Conservation (phyloP, 2,113 vertebrate species). For the Lipophrys pholis region DNA sequence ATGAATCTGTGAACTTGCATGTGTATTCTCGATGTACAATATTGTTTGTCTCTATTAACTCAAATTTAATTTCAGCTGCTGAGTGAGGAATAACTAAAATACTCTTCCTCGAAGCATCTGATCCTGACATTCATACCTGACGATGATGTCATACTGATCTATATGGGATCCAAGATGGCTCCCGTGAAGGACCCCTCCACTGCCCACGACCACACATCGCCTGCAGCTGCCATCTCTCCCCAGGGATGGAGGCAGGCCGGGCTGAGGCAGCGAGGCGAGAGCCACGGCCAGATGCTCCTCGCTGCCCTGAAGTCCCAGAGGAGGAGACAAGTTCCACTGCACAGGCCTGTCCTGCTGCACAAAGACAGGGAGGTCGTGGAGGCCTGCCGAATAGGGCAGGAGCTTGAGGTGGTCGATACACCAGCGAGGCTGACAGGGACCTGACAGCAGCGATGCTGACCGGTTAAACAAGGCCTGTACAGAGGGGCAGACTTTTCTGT, state of each 20-base stretch:
- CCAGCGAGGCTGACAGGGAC: constrained; percentile 69
- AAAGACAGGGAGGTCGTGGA: constrained; percentile 80
- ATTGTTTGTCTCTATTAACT: not conserved
- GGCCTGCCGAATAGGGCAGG: constrained; percentile 55
- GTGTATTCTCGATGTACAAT: not conserved
- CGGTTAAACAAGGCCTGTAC: constrained; percentile 74
- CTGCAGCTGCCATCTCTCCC: constrained; percentile 64
- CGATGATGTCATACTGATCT: constrained; percentile 83
- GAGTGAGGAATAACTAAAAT: not conserved
- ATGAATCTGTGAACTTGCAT: not conserved
- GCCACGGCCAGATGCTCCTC: constrained; percentile 65
- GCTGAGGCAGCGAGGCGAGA: constrained; percentile 74
- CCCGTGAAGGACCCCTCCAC: constrained; percentile 80
- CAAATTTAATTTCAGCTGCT: not conserved
- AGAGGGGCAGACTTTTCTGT: not conserved
- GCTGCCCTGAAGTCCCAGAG: constrained; percentile 81
- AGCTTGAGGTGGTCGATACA: constrained; percentile 62
- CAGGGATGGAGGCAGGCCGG: constrained; percentile 62
- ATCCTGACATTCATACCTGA: constrained; percentile 73
- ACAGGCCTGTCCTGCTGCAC: constrained; percentile 49
- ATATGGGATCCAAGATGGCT: constrained; percentile 85
- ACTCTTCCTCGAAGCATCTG: not conserved
- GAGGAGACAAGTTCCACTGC: constrained; percentile 70
- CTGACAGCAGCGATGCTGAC: constrained; percentile 73
- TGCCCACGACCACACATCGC: constrained; percentile 84